Base-by-base conservation (phyloP, 2,113 vertebrate genomes). In the Girardinichthys multiradiatus region DNA sequence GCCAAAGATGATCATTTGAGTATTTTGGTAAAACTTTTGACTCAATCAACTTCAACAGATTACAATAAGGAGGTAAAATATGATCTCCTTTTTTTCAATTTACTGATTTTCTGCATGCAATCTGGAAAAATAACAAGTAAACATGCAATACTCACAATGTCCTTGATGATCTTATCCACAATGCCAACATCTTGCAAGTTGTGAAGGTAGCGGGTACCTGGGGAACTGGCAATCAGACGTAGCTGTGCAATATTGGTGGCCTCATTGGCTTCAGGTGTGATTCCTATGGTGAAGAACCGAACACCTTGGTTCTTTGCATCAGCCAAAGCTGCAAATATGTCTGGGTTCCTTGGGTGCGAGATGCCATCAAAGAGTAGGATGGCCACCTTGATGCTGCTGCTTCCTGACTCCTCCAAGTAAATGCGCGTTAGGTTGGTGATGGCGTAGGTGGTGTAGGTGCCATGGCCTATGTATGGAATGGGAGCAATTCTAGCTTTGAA, bases 351-450 rank as follows among this genome's bases (percentile, higher is more conserved):
- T 12, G 96, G 96, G 76, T 97, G 95, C 0, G 95, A 95, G 61
- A 94, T 87, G 75, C 97, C 96, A 21, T 97, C 95, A 0, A 94
- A 97, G 83, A 98, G 92, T 59, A 98, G 92, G 21, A 97, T 0
- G 0, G 97, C 96, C 83, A 96, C 91, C 86, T 95, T 96, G 78
- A 97, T 84, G 28, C 94, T 95, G 26, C 83, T 89, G 0, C 37
- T 51, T 9, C 74, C 86, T 0, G 95, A 96, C 91, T 98, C 96
- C 14, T 94, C 94, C 90, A 93, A 71, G 80, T 96, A 98, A 27
- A 98, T 92, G 10, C 93, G 94, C 13, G 97, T 98, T 64, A 98
- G 93, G 90, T 98, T 98, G 80, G 96, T 97, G 88, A 97, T 95
- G 75, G 97, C 97, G 0, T 96, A 97, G 45, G 96, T 97, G 72